Conservation (phyloP, 2,888 invertebrate species). For the Scaptomyza cyrtandrae region DNA sequence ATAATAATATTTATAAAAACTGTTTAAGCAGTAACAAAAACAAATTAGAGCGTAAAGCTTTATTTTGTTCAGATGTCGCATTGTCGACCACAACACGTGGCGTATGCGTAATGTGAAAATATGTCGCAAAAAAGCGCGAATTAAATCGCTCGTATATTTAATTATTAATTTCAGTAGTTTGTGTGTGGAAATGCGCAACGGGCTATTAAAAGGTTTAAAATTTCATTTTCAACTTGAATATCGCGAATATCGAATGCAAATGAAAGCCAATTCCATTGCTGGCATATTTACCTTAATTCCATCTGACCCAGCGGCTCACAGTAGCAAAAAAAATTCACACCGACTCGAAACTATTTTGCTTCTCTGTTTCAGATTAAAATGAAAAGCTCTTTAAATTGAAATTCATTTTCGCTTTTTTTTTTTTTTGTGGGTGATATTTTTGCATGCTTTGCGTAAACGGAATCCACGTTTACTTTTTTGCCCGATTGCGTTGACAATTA, state of each 20-base stretch:
- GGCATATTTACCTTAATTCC: constrained; percentile 53
- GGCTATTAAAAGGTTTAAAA: constrained; percentile 59
- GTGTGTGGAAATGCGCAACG: constrained; percentile 15
- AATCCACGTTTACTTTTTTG: constrained; percentile 25
- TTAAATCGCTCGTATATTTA: constrained; percentile 65
- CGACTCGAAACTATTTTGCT: constrained; percentile 13
- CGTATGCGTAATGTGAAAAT: constrained; percentile 65
- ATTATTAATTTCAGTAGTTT: constrained; percentile 59
- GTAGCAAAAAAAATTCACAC: constrained; percentile 1
- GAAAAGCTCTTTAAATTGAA: constrained; percentile 53
- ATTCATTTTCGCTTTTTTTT: constrained; percentile 32
- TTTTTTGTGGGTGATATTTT: constrained; percentile 2
- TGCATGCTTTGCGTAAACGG: constrained; percentile 14
- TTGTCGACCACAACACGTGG: constrained; percentile 41
- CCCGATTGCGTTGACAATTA: constrained; percentile 45
- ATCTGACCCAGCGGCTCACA: constrained; percentile 26
- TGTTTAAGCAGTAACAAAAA: constrained; percentile 21
- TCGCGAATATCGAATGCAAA: constrained; percentile 29
- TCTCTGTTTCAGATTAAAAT: constrained; percentile 39
- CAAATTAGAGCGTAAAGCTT: constrained; percentile 29
- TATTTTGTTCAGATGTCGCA: constrained; percentile 9
- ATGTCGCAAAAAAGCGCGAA: constrained; percentile 38
- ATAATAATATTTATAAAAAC: constrained; percentile 41
- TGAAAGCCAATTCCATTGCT: constrained; percentile 41
- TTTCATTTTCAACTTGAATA: constrained; percentile 42